Evolutionary conservation across 2,888 invertebrate species (phyloP).

Genomic region (Auanema sp.): DNA sequence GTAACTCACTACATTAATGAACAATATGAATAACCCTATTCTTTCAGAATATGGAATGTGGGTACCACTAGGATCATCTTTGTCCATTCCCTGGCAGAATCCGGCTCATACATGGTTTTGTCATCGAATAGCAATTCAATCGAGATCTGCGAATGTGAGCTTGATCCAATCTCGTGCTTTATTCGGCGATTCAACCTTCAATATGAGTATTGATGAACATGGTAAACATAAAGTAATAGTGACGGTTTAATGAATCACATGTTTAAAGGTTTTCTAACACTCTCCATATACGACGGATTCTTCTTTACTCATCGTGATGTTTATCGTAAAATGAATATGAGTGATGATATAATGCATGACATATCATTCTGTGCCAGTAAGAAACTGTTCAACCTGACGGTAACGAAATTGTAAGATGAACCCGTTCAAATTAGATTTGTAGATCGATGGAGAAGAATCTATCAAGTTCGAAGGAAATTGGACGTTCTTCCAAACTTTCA

Average conservation of each 20-base stretch:
- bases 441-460: constrained; percentile 52
- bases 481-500: constrained; percentile 57
- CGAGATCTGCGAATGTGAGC: constrained; percentile 39
- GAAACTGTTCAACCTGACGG: constrained; percentile 49
- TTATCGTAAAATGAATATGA: constrained; percentile 35
- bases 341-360: constrained; percentile 56
- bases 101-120: constrained; percentile 58
- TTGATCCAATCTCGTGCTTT: constrained; percentile 51
- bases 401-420: constrained; percentile 10
- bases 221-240: constrained; percentile 26
- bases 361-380: constrained; percentile 57
- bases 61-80: constrained; percentile 54
- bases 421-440: constrained; percentile 12
- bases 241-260: not conserved
- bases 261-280: constrained; percentile 49
- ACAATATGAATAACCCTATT: too few relatives aligned
- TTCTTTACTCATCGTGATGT: constrained; percentile 52
- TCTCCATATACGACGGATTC: constrained; percentile 56
- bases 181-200: constrained; percentile 59
- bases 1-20: too few relatives aligned
- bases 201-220: constrained; percentile 47
- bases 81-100: constrained; percentile 62
- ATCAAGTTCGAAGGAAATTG: constrained; percentile 58
- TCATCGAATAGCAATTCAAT: constrained; percentile 55
- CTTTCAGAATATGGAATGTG: constrained; percentile 59